phyloP scores from a whole-genome alignment of 1,140 invertebrate genomes.

The Drosophila leontia region DNA sequence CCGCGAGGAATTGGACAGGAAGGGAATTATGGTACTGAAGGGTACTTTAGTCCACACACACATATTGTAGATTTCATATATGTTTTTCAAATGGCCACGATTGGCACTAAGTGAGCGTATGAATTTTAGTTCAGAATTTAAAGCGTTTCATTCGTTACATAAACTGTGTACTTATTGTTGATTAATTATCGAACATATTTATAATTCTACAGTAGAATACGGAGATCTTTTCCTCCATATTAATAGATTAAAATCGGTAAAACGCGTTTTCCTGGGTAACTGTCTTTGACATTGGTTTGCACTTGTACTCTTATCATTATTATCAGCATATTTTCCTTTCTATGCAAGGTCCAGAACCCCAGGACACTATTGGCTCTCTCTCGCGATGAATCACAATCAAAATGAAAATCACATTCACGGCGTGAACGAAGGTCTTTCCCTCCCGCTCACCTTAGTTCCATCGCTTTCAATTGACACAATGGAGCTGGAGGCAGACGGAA shows the following conservation, averaged over 20 bases:
- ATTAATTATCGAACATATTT: constrained; percentile 67
- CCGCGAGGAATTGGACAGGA: too few relatives aligned
- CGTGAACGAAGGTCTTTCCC: constrained; percentile 49
- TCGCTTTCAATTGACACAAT: constrained; percentile 22
- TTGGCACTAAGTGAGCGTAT: constrained; percentile 6
- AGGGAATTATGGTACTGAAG: too few relatives aligned
- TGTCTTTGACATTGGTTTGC: not conserved
- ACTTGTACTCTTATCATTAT: not conserved
- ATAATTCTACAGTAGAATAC: constrained; percentile 66
- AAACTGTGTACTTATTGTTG: constrained; percentile 66
- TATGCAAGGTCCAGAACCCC: constrained; percentile 57
- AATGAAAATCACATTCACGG: constrained; percentile 56
- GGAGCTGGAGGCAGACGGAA: constrained; percentile 42
- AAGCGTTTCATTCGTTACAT: constrained; percentile 52
- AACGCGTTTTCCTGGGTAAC: constrained; percentile 58
- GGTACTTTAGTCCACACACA: too few relatives aligned
- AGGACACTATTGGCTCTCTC: constrained; percentile 42
- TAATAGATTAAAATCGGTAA: constrained; percentile 52
- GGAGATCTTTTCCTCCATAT: constrained; percentile 59
- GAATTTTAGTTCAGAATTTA: not conserved
- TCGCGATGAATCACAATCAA: constrained; percentile 63
- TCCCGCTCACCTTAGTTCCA: constrained; percentile 7
- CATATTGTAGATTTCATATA: too few relatives aligned
- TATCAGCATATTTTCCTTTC: not conserved
- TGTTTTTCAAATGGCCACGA: not conserved